Conservation (phyloP, 2,888 invertebrate species). For the Mechanitis messenoides region DNA sequence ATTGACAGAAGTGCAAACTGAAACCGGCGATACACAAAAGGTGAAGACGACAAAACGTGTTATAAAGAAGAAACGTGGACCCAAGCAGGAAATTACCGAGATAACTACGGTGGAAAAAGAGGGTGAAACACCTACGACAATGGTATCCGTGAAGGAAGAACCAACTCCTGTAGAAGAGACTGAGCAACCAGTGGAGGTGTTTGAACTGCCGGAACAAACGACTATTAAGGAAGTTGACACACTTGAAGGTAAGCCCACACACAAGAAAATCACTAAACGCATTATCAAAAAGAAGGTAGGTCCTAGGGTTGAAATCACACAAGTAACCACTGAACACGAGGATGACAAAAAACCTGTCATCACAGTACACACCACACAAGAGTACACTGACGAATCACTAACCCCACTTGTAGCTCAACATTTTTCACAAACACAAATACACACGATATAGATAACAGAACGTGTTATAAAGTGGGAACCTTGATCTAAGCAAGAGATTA, state of each 20-base stretch:
- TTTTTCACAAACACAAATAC: no score
- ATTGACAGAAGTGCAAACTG: no score
- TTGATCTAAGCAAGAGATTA: no score
- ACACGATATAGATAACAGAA: no score
- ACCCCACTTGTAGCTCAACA: constrained; percentile 14
- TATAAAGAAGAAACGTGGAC: constrained; percentile 36
- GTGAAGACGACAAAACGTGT: constrained; percentile 27
- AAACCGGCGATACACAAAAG: constrained; percentile 38
- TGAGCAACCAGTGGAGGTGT: constrained; percentile 26
- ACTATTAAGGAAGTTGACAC: constrained; percentile 28
- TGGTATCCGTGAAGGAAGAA: constrained; percentile 24
- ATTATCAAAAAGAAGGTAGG: constrained; percentile 33
- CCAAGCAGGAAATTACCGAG: constrained; percentile 33
- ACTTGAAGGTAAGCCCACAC: constrained; percentile 37
- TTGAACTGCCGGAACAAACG: constrained; percentile 39
- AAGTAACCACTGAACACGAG: constrained; percentile 28
- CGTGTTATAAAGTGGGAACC: no score
- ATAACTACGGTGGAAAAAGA: constrained; percentile 33
- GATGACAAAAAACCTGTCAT: constrained; percentile 33
- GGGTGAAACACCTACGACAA: constrained; percentile 35
- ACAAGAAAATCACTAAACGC: constrained; percentile 27
- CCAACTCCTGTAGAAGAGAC: constrained; percentile 45
- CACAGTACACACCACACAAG: constrained; percentile 38
- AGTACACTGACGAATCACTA: constrained; percentile 26
- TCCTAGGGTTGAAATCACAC: constrained; percentile 40